A percentile compares a stretch with the other conserved stretches of the same genome.
These are phyloP conservation scores for silkworm (Bombyx mori) DNA, from an alignment of 1,140 invertebrate genomes.

Conservation along the genomic window DNA sequence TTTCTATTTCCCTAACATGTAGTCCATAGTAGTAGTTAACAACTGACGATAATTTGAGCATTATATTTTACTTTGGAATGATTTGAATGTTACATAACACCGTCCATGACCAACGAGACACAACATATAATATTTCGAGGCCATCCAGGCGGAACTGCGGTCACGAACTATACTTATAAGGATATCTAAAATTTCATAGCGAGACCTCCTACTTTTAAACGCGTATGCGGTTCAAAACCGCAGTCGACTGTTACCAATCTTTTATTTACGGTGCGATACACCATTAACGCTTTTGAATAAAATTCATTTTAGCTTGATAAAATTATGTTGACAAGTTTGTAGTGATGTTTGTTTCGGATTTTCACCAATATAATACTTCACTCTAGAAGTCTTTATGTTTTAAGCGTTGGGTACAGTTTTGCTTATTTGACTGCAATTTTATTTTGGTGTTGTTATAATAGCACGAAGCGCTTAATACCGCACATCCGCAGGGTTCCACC, in stretches of 20 bases:
- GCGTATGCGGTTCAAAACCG: constrained; percentile 7
- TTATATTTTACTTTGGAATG: background rate
- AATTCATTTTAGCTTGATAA: background rate
- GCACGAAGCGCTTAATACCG: constrained; percentile 4
- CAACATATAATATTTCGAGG: background rate
- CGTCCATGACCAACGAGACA: background rate
- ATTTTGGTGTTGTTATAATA: background rate
- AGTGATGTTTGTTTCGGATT: too few species aligned
- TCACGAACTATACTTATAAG: background rate
- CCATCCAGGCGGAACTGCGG: background rate
- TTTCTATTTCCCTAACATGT: too few species aligned
- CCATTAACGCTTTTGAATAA: background rate
- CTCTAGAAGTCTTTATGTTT: too few species aligned
- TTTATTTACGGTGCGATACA: background rate
- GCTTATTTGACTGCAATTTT: too few species aligned
- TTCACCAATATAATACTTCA: too few species aligned
- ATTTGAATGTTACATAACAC: background rate
- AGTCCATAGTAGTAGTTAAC: background rate
- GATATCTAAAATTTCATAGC: constrained; percentile 6
- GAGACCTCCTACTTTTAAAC: constrained; percentile 5
- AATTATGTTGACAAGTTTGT: too few species aligned
- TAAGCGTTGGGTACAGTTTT: too few species aligned
- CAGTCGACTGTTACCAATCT: constrained; percentile 3
- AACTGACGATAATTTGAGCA: background rate
- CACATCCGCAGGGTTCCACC: constrained; percentile 6